Evolutionary conservation across 1,140 invertebrate genomes (phyloP).

Genomic region (Galendromus occidentalis): DNA sequence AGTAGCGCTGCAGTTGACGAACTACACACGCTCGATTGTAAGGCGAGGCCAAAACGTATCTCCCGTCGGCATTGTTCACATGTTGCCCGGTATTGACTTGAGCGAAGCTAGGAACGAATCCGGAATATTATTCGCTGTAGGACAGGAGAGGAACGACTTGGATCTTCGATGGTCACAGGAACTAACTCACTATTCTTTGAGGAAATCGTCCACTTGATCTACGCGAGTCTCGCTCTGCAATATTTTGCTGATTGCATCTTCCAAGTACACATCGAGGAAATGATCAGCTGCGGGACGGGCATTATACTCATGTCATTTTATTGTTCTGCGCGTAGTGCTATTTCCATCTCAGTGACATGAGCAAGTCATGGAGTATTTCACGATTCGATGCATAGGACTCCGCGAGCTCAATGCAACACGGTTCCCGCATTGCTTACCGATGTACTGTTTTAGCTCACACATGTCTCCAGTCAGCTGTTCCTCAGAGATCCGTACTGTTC

Average conservation of each 20-base stretch:
- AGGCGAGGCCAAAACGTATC: background rate
- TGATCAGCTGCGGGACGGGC: background rate
- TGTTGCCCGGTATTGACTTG: background rate
- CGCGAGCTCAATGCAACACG: too few species aligned
- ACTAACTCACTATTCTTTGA: background rate
- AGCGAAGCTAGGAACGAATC: background rate
- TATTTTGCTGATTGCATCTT: background rate
- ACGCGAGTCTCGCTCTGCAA: background rate
- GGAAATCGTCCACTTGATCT: constrained; percentile 1
- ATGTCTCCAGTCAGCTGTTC: background rate
- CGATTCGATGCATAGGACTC: too few species aligned
- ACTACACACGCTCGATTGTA: constrained; percentile 6
- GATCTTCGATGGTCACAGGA: background rate
- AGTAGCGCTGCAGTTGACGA: background rate
- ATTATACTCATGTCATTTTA: too few species aligned
- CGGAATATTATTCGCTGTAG: background rate
- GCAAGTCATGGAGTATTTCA: too few species aligned
- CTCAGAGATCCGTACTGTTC: too few species aligned
- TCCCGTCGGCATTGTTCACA: background rate
- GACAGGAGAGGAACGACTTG: background rate
- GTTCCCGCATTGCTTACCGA: background rate
- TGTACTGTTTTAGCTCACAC: constrained; percentile 5
- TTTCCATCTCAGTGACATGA: too few species aligned
- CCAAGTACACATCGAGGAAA: background rate
- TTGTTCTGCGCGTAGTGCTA: too few species aligned